Base-by-base conservation (phyloP, 2,113 vertebrate genomes). In the Heloderma charlesbogerti region DNA sequence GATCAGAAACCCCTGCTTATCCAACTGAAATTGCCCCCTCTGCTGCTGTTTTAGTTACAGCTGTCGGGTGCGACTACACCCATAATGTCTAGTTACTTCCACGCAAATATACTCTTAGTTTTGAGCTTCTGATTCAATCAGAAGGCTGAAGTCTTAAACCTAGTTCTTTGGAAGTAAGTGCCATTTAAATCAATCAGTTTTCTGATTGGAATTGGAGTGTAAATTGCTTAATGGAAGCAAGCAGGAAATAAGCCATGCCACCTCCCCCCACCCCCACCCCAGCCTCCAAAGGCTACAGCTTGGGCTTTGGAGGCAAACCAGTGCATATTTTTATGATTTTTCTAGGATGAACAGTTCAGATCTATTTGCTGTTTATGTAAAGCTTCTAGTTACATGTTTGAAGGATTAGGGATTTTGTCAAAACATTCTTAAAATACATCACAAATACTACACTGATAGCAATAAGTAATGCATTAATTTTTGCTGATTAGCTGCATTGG, bases 381-480 rank as follows among this genome's bases (percentile, higher is more conserved):
- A 86, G 45, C 18, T 37, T 51, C 15, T 45, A 72, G 40, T n/a
- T 20, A 71, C 67, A 51, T 72, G 45, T 86, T 83, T 86, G 84
- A 71, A 83, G 81, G 66, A 37, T 60, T 88, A 22, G 78, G 1
- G 5, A 27, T 84, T 12, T 92, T 67, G 22, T 89, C 69, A 2
- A 77, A 75, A 71, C 84, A 77, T 83, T 4, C n/a, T 5, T 18
- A 81, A 86, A 92, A 84, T 82, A 57, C 69, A 89, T 91, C 63
- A 60, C 84, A 51, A 91, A 90, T 91, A 89, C 51, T 91, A 83
- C 79, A 82, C 94, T 88, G 88, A 92, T 43, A 60, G 60, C 93
- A 92, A 92, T 92, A 9, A 94, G 93, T 93, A 93, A 94, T 88
- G 79, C 15, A 93, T 94, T 95, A 94, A 71, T 94, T 96, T 96